Evolutionary conservation across 1,140 invertebrate species (phyloP), one percentile per base, ranked within the genome.

Genomic region (Lanistes nyassanus): DNA sequence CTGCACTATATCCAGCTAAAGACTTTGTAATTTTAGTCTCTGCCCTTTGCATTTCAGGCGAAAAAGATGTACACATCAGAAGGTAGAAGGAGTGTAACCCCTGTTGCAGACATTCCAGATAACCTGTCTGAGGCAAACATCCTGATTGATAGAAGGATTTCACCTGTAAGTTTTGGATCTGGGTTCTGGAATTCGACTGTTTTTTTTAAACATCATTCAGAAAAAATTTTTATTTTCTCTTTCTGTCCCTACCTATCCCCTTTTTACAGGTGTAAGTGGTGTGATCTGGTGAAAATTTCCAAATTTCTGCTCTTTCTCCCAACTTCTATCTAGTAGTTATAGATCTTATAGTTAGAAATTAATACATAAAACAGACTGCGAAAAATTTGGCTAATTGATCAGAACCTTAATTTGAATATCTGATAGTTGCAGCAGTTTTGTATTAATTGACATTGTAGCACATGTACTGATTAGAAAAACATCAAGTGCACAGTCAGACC

Each of bases 31-130:
- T 55, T n/a, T 42, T 11, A n/a, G 1, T 66, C 34, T 66, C 16
- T 66, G 0, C 36, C 29, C 65, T 36, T 66, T 66, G 37, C 65
- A 39, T 80, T 80, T 39, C 71, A 90, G 88, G 94, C 94, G 9
- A 93, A 94, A 81, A 89, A 91, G 47, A 92, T 94, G 88, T 94
- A 94, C 83, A 76, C 75, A 0, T 71, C 77, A 29, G 77, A 85
- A 56, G 70, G 65, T 26, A 76, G 82, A 39, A 69, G 85, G 19
- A 88, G 88, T 72, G 80, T 82, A 11, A 89, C 88, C 11, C 88
- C 88, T 5, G 67, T 82, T 5, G 76, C 80, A 36, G 87, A 89
- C n/a, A 76, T 84, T 23, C 78, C 84, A 19, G 89, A 90, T 60
- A 86, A 84, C 70, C 78, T 86, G 3, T 87, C 85, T n/a, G 84